These are phyloP conservation scores for Esox masquinongy DNA, from an alignment of 2,797 vertebrate genomes.

Conservation along the genomic window DNA sequence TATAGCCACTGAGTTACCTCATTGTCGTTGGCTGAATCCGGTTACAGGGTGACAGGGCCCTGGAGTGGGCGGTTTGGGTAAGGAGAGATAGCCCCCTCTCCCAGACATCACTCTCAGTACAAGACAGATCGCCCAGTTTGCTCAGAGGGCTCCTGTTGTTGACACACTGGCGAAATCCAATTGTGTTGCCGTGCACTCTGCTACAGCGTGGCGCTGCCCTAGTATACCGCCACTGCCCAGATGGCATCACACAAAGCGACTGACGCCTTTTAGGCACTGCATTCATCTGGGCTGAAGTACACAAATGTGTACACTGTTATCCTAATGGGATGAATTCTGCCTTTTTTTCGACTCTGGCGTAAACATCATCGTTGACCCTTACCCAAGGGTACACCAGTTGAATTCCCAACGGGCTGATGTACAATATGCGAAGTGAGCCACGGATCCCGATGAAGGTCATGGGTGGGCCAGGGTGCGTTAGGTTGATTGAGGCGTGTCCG, in stretches of 20 bases:
- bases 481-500: slow-evolving; percentile 60
- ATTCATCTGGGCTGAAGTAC: not conserved
- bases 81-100: slow-evolving; percentile 15
- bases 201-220: not conserved
- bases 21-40: slow-evolving; percentile 39
- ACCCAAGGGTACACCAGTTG: not conserved
- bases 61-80: not conserved
- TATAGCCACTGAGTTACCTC: slow-evolving; percentile 35
- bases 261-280: not conserved
- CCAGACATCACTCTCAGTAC: slow-evolving; percentile 19
- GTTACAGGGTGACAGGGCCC: slow-evolving; percentile 34
- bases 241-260: not conserved
- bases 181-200: slow-evolving; percentile 1
- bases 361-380: not conserved
- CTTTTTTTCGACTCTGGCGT: not conserved
- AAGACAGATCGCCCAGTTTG: slow-evolving; percentile 5
- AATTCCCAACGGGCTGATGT: not conserved
- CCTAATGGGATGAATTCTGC: not conserved
- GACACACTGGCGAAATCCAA: slow-evolving; percentile 2
- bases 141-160: not conserved
- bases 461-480: slow-evolving; percentile 57
- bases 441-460: not conserved
- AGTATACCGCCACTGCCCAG: not conserved
- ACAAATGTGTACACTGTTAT: not conserved
- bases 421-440: not conserved